phyloP scores from a whole-genome alignment of 2,888 invertebrate genomes.

The Chrysina gloriosa region DNA sequence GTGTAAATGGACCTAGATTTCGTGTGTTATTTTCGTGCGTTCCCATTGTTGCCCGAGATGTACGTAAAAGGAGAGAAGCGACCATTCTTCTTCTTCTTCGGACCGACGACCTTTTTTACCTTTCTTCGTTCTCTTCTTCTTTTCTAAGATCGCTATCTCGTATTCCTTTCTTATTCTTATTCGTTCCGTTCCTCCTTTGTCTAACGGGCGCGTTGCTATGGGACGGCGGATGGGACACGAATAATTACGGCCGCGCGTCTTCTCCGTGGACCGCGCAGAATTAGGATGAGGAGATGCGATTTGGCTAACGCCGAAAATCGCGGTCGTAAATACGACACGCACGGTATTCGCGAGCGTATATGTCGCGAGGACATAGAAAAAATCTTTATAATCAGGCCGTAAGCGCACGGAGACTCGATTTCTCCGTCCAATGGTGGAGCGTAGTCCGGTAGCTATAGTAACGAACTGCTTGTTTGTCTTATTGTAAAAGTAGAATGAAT shows the following conservation, averaged over 20 bases:
- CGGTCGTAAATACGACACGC: slow-evolving; percentile 5
- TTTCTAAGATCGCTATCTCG: slow-evolving; percentile 31
- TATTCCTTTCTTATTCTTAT: slow-evolving; percentile 28
- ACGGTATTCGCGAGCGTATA: slow-evolving; percentile 1
- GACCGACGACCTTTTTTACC: slow-evolving; percentile 28
- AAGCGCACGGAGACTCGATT: slow-evolving; percentile 44
- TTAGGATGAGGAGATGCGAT: no score
- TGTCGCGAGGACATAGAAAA: slow-evolving; percentile 31
- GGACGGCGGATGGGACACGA: slow-evolving; percentile 4
- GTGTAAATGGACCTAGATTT: slow-evolving; percentile 39
- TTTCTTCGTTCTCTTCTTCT: no score
- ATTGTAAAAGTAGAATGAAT: slow-evolving; percentile 65
- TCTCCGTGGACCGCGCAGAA: no score
- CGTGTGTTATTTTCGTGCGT: slow-evolving; percentile 35
- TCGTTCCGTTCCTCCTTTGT: slow-evolving; percentile 27
- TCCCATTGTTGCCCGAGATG: slow-evolving; percentile 32
- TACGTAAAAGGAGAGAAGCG: no score
- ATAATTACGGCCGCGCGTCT: slow-evolving; percentile 10
- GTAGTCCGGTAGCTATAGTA: slow-evolving; percentile 67
- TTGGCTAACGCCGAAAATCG: not conserved
- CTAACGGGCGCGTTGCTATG: slow-evolving; percentile 24
- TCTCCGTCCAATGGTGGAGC: slow-evolving; percentile 62
- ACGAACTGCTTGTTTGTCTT: slow-evolving; percentile 61
- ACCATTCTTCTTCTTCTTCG: slow-evolving; percentile 15
- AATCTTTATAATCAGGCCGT: slow-evolving; percentile 45